Evolutionary conservation across 1,140 invertebrate species (phyloP).

Genomic region (Dendroctonus valens): DNA sequence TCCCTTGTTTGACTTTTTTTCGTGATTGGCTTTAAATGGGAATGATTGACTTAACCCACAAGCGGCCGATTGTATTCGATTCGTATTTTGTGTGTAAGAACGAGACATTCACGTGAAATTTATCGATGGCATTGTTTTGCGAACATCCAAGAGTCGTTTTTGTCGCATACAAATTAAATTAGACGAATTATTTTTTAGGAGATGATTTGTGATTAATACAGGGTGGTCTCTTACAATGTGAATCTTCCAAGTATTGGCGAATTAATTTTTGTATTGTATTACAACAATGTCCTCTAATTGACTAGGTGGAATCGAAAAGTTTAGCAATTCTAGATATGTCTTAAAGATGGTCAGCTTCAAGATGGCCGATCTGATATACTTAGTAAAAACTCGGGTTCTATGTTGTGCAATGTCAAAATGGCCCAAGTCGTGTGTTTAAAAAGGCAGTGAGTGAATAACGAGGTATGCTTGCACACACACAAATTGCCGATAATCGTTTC

Average conservation of each 20-base stretch:
- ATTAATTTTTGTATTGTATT: too few species aligned
- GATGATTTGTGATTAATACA: too few species aligned
- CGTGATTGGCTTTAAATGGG: conserved; percentile 16
- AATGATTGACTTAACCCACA: conserved; percentile 24
- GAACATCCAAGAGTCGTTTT: too few species aligned
- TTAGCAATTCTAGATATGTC: conserved; percentile 6
- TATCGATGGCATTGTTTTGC: too few species aligned
- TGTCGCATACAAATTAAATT: too few species aligned
- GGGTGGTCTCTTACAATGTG: too few species aligned
- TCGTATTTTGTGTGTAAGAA: too few species aligned
- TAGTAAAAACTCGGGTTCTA: conserved; percentile 16
- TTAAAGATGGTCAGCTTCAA: conserved; percentile 3
- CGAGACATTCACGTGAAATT: too few species aligned
- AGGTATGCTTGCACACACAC: conserved; percentile 37
- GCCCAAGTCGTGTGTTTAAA: conserved; percentile 20
- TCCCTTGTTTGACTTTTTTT: conserved; percentile 26
- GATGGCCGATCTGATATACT: conserved; percentile 18
- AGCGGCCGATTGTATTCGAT: conserved; percentile 1
- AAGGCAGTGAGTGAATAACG: conserved; percentile 31
- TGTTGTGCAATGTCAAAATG: conserved; percentile 19
- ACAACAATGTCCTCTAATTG: too few species aligned
- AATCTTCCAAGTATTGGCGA: too few species aligned
- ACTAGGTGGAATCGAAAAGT: too few species aligned
- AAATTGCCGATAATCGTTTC: conserved; percentile 43
- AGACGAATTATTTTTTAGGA: too few species aligned